These are phyloP conservation scores for Musca domestica DNA, from an alignment of 1,140 invertebrate genomes.

Conservation along the genomic window DNA sequence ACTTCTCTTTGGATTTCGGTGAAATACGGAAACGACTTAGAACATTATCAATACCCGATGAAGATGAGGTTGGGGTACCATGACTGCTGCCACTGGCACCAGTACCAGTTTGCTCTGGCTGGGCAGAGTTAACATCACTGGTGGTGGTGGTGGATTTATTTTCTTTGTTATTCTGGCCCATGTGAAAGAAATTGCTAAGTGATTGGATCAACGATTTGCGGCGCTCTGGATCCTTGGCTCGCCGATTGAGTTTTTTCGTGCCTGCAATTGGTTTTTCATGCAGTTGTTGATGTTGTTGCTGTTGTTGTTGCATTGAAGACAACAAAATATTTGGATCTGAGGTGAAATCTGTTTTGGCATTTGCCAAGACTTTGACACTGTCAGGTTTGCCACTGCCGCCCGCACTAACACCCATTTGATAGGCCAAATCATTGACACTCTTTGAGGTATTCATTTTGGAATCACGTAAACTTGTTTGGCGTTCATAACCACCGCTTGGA, in stretches of 20 bases:
- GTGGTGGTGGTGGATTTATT: conserved; percentile 22
- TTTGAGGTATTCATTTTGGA: conserved; percentile 51
- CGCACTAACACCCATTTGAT: conserved; percentile 3
- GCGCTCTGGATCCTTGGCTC: conserved; percentile 66
- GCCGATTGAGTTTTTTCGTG: conserved; percentile 51
- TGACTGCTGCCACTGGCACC: conserved; percentile 31
- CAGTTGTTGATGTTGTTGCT: too few relatives aligned
- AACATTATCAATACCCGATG: conserved; percentile 53
- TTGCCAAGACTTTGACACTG: background rate
- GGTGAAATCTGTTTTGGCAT: conserved; percentile 43
- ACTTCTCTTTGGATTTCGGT: conserved; percentile 67
- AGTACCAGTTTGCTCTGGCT: conserved; percentile 47
- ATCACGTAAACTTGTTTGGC: conserved; percentile 35
- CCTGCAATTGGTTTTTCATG: conserved; percentile 25
- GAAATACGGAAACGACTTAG: conserved; percentile 63
- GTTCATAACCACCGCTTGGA: background rate
- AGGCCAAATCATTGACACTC: conserved; percentile 52
- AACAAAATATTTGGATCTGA: conserved; percentile 63
- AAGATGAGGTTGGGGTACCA: conserved; percentile 30
- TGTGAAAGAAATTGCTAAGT: conserved; percentile 76
- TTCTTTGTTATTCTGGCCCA: conserved; percentile 52
- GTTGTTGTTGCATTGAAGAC: conserved; percentile 38
- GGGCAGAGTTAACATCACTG: conserved; percentile 43
- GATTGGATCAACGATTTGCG: conserved; percentile 81
- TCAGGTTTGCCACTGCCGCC: too few relatives aligned